Evolutionary conservation across 1,140 invertebrate genomes (phyloP).

Genomic region (Drosophila pandora): DNA sequence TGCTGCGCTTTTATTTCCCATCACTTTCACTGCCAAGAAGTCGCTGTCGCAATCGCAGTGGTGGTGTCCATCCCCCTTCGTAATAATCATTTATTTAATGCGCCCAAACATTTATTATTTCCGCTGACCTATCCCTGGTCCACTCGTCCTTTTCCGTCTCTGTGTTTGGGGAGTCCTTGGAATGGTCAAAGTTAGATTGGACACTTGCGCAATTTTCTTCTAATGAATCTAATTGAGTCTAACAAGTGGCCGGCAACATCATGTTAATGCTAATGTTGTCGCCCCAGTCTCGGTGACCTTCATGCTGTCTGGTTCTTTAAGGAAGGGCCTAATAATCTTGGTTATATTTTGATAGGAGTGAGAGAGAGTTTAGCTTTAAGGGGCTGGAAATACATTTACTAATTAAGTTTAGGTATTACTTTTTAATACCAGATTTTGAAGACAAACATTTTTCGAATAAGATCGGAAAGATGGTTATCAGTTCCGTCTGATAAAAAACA

Average conservation of each 20-base stretch:
- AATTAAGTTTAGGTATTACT: background rate
- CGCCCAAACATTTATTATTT: constrained; percentile 74
- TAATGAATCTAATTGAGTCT: constrained; percentile 78
- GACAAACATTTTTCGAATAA: too few relatives aligned
- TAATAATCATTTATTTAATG: constrained; percentile 83
- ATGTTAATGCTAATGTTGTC: constrained; percentile 55
- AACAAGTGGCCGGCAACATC: constrained; percentile 58
- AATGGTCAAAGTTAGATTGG: constrained; percentile 81
- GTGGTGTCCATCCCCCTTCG: constrained; percentile 16
- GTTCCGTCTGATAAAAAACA: too few relatives aligned
- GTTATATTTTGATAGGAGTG: background rate
- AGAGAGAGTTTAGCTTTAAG: background rate
- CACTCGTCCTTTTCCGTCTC: constrained; percentile 1
- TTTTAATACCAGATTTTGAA: too few relatives aligned
- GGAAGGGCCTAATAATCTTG: background rate
- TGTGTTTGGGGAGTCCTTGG: constrained; percentile 15
- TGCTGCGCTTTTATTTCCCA: constrained; percentile 67
- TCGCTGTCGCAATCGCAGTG: constrained; percentile 1
- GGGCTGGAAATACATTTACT: background rate
- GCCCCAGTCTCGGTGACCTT: constrained; percentile 36
- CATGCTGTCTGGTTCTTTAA: constrained; percentile 15
- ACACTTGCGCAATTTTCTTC: constrained; percentile 69
- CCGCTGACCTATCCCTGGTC: constrained; percentile 42
- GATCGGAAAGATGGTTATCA: too few relatives aligned
- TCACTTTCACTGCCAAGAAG: constrained; percentile 26